Conservation (phyloP, 2,888 invertebrate genomes). For the Meta bourneti region DNA sequence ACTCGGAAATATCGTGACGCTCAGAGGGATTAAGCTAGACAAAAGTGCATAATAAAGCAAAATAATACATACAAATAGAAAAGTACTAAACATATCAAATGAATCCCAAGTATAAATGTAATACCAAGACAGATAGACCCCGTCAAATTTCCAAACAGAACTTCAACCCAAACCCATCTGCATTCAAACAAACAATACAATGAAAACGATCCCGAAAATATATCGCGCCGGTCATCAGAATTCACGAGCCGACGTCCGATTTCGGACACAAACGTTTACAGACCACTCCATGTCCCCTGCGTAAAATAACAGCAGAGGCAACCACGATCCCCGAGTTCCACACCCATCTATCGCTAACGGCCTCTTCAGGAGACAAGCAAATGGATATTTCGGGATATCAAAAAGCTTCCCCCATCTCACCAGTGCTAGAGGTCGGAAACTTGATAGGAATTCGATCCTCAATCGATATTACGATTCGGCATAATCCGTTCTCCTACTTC, state of each 20-base stretch:
- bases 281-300: background rate
- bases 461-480: constrained; percentile 18
- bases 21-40: no score
- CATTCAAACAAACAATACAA: no score
- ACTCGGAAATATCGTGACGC: no score
- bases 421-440: constrained; percentile 15
- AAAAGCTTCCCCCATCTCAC: background rate
- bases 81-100: no score
- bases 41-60: no score
- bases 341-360: no score
- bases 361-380: background rate
- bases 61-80: no score
- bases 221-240: background rate
- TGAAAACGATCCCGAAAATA: no score
- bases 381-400: background rate
- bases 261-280: background rate
- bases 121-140: no score
- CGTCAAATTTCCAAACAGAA: no score
- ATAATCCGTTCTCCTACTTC: constrained; percentile 5
- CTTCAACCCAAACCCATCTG: no score
- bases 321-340: background rate
- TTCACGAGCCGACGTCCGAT: background rate
- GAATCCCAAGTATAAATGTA: no score
- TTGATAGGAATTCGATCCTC: constrained; percentile 8
- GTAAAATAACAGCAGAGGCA: background rate